Conservation (phyloP, 35 echinoderm and acorn worm genomes). For the Ptychodera flava region DNA sequence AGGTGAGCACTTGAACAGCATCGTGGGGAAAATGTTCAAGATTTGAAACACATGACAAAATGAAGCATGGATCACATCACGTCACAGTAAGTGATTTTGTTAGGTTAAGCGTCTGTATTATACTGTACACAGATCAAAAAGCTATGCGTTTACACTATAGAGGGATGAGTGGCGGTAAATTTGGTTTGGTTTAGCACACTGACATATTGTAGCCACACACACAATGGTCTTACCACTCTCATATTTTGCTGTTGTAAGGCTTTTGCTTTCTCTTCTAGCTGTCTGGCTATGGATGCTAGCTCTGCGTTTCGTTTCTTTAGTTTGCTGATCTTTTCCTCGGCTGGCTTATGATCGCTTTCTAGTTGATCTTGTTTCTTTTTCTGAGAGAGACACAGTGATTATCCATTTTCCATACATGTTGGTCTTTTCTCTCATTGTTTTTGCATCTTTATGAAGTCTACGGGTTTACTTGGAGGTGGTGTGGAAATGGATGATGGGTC, state of each 20-base stretch:
- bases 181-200: too few species aligned
- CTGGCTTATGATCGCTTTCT: conserved; percentile 4
- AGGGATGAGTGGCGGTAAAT: too few species aligned
- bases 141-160: too few species aligned
- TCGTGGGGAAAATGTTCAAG: too few species aligned
- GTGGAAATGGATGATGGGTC: not conserved
- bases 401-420: not conserved
- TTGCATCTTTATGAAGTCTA: too few species aligned
- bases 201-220: not conserved
- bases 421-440: not conserved
- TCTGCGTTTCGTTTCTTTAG: conserved; percentile 43
- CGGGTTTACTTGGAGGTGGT: too few species aligned
- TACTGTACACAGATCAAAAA: too few species aligned
- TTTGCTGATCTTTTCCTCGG: conserved; percentile 12
- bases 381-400: not conserved
- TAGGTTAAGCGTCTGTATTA: too few species aligned
- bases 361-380: conserved; percentile 12
- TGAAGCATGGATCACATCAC: too few species aligned
- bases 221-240: not conserved
- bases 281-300: conserved; percentile 42
- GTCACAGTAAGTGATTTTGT: too few species aligned
- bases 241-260: conserved; percentile 21
- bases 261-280: conserved; percentile 50
- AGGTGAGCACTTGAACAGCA: too few species aligned
- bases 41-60: too few species aligned